phyloP scores from a whole-genome alignment of 2,113 vertebrate genomes.

The Tenebrosternarchus preto region DNA sequence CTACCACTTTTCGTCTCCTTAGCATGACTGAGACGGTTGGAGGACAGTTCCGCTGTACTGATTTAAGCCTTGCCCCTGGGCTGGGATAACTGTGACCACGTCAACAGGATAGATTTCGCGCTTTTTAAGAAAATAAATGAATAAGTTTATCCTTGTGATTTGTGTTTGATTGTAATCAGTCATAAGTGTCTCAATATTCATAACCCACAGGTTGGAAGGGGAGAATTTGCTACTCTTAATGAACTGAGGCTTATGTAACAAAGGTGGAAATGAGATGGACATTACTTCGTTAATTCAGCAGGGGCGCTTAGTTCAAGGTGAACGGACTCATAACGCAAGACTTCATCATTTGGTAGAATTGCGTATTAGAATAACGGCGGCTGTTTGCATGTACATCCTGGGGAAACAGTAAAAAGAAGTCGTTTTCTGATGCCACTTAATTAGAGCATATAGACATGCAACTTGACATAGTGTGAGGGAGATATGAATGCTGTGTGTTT shows the following conservation, averaged over 20 bases:
- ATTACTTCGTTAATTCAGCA: background rate
- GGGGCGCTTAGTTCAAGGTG: background rate
- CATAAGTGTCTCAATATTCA: too few species aligned
- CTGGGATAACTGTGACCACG: background rate
- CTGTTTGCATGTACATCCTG: too few species aligned
- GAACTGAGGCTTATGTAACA: background rate
- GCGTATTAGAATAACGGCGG: too few species aligned
- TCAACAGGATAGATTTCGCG: background rate
- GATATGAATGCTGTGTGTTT: background rate
- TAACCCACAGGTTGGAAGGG: too few species aligned
- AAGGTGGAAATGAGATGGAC: background rate
- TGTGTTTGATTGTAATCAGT: too few species aligned
- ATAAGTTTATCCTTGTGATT: too few species aligned
- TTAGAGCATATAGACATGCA: too few species aligned
- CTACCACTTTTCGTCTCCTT: background rate
- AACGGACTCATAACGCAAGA: background rate
- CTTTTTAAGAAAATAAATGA: background rate
- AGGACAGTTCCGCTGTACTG: background rate
- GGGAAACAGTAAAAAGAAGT: too few species aligned
- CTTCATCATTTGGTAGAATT: too few species aligned
- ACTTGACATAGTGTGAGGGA: too few species aligned
- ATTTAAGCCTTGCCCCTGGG: slow-evolving; percentile 9
- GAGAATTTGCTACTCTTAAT: background rate
- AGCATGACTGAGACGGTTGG: slow-evolving; percentile 10
- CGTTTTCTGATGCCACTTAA: too few species aligned